Conservation (phyloP, 2,113 vertebrate genomes). For the Chlamydotis undulata region DNA sequence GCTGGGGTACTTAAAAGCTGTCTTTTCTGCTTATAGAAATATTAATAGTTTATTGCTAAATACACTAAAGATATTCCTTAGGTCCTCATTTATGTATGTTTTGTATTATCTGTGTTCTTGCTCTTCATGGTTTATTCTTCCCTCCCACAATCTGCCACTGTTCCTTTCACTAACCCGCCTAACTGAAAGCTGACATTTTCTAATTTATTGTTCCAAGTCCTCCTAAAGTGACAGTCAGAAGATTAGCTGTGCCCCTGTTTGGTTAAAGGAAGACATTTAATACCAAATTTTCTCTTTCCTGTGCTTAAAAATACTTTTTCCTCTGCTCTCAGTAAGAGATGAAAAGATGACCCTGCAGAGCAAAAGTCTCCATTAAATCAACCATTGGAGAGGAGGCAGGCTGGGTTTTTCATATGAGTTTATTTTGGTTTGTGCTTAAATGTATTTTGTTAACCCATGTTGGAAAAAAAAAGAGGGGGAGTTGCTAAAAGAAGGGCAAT, state of each 20-base stretch:
- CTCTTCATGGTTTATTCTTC: background rate
- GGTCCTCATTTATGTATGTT: slow-evolving; percentile 9
- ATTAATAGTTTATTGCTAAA: background rate
- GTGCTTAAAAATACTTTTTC: background rate
- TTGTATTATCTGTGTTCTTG: background rate
- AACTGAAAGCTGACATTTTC: slow-evolving; percentile 4
- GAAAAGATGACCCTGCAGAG: slow-evolving; percentile 34
- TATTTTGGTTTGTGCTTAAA: slow-evolving; percentile 45
- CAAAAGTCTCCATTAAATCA: slow-evolving; percentile 11
- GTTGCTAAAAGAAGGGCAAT: slow-evolving; percentile 21
- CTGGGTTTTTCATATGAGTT: background rate
- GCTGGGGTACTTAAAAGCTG: background rate
- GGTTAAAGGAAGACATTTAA: background rate
- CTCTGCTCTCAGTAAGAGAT: background rate
- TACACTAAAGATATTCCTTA: background rate
- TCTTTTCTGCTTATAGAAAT: background rate
- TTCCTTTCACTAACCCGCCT: background rate
- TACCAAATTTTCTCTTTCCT: background rate
- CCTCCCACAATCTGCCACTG: background rate
- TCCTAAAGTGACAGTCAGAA: background rate
- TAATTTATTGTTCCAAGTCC: background rate
- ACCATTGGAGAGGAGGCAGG: background rate
- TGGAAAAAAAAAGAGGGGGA: background rate
- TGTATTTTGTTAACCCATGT: slow-evolving; percentile 37
- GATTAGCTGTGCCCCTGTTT: background rate